Percentiles rank a stretch among this genome's conserved stretches.
Evolutionary conservation across 2,113 vertebrate genomes (phyloP).

Genomic region (Lepisosteus oculatus): DNA sequence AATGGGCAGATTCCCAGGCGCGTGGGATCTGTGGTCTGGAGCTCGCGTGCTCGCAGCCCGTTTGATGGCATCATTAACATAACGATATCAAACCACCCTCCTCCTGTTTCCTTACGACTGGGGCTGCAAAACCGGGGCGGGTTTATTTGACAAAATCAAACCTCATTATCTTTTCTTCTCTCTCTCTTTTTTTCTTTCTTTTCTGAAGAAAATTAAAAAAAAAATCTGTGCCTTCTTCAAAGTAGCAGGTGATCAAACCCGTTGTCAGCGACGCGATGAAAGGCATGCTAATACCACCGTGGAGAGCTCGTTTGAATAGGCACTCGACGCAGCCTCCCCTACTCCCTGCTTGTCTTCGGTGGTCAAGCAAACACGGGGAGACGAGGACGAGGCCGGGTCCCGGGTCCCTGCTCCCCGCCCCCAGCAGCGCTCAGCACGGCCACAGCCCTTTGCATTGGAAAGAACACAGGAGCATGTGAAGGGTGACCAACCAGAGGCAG

Average conservation of each 20-base stretch:
- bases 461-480: no score
- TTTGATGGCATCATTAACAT: constrained; percentile 40
- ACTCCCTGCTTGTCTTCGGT: background rate
- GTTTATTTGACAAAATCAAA: constrained; percentile 37
- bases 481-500: no score
- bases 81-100: constrained; percentile 38
- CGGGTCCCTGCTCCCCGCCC: no score
- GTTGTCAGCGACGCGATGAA: constrained; percentile 44
- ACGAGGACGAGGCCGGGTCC: no score
- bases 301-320: constrained; percentile 51
- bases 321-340: constrained; percentile 45
- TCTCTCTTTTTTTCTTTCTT: constrained; percentile 42
- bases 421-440: no score
- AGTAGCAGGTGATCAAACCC: constrained; percentile 49
- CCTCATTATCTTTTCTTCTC: constrained; percentile 45
- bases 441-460: no score
- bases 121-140: constrained; percentile 27
- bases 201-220: constrained; percentile 14
- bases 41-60: background rate
- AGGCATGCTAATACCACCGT: constrained; percentile 48
- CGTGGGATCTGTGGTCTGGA: no score
- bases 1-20: no score
- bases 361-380: background rate
- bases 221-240: constrained; percentile 54
- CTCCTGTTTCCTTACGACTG: constrained; percentile 26